Evolutionary conservation across 2,888 invertebrate species (phyloP), one percentile per base, ranked within the genome.

Genomic region (Antheraea assamensis): DNA sequence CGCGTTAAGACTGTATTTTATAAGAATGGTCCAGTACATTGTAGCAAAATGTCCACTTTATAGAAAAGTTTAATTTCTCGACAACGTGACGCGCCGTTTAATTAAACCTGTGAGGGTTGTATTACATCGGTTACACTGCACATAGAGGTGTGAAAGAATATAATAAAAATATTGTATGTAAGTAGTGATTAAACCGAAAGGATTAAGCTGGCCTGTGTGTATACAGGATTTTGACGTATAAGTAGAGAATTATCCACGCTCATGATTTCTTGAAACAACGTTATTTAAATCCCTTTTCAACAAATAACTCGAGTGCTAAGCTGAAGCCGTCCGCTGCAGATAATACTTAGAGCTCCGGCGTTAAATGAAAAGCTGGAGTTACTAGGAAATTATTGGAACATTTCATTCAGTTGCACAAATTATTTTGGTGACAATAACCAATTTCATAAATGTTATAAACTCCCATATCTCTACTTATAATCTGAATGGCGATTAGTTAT

Each of bases 311-410:
- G 52, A 72, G 72, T 31, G 55, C 72, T 72, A 72, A 64, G 72
- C 70, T 31, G 49, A 64, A 30, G 21, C 70, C 71, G 73, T 58
- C 27, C 72, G 71, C 55, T 71, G 74, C 64, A 78, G 78, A 78
- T 79, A 84, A 81, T 80, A 79, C 81, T 85, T 80, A 83, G 79
- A 75, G 78, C 80, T 78, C 81, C 81, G 76, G 70, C 77, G 76
- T 76, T 78, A 79, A 83, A 82, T 81, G 82, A 81, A 85, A 83
- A 79, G 83, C 77, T 72, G 55, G 66, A 72, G 35, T 70, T 76
- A 75, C 78, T 70, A 77, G 77, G 72, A 77, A 71, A 72, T 72
- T 49, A 72, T 71, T 52, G 24, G 61, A 64, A 52, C 35, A 72
- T 71, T 71, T 52, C 52, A 30, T 71, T 52, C 52, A 30, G 31